Evolutionary conservation across 2,113 vertebrate species (phyloP).

Genomic region (Paramormyrops kingsleyae): DNA sequence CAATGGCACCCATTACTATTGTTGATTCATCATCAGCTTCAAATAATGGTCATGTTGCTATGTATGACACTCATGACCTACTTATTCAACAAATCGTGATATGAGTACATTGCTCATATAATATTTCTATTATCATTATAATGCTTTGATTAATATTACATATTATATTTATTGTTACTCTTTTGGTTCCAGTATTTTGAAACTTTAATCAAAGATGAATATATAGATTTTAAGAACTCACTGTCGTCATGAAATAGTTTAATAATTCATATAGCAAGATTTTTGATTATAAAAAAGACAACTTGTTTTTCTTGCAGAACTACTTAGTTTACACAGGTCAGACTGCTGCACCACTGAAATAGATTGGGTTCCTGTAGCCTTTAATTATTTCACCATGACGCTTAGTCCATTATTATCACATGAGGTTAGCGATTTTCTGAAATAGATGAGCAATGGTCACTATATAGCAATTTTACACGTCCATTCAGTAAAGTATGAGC

Average conservation of each 20-base stretch:
- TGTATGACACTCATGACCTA: not conserved
- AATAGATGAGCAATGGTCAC: not conserved
- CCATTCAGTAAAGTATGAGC: not conserved
- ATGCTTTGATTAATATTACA: not conserved
- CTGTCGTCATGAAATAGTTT: not conserved
- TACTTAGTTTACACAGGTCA: not conserved
- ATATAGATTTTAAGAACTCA: not conserved
- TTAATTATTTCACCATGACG: not conserved
- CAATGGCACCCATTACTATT: not conserved
- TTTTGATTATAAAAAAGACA: not conserved
- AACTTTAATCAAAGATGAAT: not conserved
- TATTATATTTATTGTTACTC: constrained; percentile 38
- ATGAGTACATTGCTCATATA: not conserved
- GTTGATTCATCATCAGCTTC: not conserved
- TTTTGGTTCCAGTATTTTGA: not conserved
- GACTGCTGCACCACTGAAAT: not conserved
- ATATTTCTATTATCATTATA: not conserved
- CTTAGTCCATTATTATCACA: not conserved
- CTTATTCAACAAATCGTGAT: not conserved
- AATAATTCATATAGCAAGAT: not conserved
- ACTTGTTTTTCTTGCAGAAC: constrained; percentile 4
- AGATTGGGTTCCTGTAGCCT: not conserved
- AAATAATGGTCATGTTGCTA: not conserved
- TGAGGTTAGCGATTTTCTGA: not conserved
- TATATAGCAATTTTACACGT: not conserved